Base-by-base conservation (phyloP, 2,113 vertebrate species). In the Numenius arquata region DNA sequence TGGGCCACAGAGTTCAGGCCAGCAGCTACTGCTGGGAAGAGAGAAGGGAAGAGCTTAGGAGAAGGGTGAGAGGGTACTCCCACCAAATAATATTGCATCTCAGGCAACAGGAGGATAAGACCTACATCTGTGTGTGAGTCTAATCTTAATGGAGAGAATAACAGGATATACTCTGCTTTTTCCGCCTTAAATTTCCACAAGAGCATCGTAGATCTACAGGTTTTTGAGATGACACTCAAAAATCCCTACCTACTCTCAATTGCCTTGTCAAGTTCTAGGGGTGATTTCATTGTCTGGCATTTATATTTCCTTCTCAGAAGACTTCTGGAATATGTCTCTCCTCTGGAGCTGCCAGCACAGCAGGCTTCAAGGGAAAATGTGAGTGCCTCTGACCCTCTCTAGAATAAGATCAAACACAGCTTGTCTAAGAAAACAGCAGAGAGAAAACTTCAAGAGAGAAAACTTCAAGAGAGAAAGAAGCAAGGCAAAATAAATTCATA, bases 131-230 rank as follows among this genome's bases (percentile, higher is more conserved):
- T 16, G 13, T 56, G 38, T 43, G 36, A 67, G 25, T 48, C 23
- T 47, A n/a, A 65, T 26, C 18, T 43, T 50, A 65, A 63, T 19
- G 21, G 21, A 73, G 65, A 52, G 7, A 62, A 56, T 41, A 76
- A 66, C 13, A 80, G 11, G 12, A 56, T 15, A 18, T 11, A 11
- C 16, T 29, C 11, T 2, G 1, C 0, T 6, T 62, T 87, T 23
- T 1, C 2, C 5, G 9, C 3, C 29, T 29, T 79, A 62, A 48
- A 27, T 73, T 92, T 66, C 58, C 73, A 11, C 17, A 82, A 88
- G 5, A 79, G 3, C 8, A 27, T 50, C 10, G 59, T n/a, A 34
- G n/a, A 56, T 15, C 10, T 55, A 30, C 12, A 56, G 11, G 12
- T 15, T 79, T 91, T 76, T 68, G 34, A 53, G 15, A 12, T 56